These are phyloP conservation scores for Mormyrops boulengeri DNA, from an alignment of 2,797 vertebrate species.

Conservation along the genomic window DNA sequence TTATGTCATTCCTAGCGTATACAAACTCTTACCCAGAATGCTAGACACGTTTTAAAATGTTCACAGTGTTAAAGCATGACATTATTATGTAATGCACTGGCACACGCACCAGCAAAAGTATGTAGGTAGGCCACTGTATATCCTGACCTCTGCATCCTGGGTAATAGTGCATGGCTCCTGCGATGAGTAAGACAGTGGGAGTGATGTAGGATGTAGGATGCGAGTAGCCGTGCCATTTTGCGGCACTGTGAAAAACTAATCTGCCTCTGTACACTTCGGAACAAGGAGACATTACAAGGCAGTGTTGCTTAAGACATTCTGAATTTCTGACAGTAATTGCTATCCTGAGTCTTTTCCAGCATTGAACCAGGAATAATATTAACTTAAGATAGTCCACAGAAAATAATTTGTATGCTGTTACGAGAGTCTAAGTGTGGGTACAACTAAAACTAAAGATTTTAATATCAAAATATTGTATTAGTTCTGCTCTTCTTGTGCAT, in stretches of 20 bases:
- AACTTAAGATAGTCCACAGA: neutral
- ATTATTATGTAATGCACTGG: neutral
- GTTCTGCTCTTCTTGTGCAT: neutral
- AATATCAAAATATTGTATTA: neutral
- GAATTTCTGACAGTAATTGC: neutral
- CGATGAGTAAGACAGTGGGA: neutral
- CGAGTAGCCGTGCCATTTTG: neutral
- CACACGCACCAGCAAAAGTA: neutral
- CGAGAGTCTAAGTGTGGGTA: neutral
- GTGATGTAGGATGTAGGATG: neutral
- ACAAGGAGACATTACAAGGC: neutral
- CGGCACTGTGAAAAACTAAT: neutral
- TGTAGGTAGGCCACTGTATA: neutral
- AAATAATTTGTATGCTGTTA: neutral
- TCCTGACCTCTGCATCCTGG: neutral
- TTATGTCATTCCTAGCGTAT: neutral
- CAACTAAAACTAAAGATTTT: neutral
- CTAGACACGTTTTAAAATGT: neutral
- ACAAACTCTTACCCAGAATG: neutral
- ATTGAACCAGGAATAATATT: neutral
- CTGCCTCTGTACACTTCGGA: neutral
- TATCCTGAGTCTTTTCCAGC: neutral
- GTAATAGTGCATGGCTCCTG: neutral
- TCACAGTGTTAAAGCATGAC: neutral
- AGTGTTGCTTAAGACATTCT: neutral